phyloP scores from a whole-genome alignment of 2,797 vertebrate species.

The Dendrocincla fuliginosa region DNA sequence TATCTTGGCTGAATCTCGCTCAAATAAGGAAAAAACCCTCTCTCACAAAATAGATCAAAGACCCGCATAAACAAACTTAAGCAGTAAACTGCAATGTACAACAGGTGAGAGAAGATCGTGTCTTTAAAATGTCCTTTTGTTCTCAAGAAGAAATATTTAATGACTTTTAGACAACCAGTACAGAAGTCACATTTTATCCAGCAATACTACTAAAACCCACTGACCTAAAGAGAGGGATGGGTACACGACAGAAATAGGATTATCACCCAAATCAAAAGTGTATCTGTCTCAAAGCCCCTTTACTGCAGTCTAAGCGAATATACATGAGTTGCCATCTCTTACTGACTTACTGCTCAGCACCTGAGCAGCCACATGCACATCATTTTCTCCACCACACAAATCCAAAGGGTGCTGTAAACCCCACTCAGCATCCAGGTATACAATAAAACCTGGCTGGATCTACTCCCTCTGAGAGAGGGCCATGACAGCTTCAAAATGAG shows the following conservation, averaged over 20 bases:
- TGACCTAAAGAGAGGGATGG: not conserved
- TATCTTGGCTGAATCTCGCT: not conserved
- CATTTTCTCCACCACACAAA: not conserved
- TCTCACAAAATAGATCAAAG: not conserved
- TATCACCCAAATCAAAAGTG: not conserved
- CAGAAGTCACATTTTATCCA: not conserved
- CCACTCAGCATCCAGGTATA: not conserved
- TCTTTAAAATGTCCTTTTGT: not conserved
- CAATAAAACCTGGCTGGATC: not conserved
- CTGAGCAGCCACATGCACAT: not conserved
- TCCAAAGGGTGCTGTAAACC: not conserved
- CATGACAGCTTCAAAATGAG: not conserved
- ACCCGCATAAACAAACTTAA: not conserved
- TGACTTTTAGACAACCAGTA: not conserved
- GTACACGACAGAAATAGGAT: not conserved
- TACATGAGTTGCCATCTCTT: not conserved
- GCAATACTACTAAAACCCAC: not conserved
- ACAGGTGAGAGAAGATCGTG: not conserved
- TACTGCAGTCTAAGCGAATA: not conserved
- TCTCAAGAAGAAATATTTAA: not conserved
- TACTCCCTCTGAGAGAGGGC: not conserved
- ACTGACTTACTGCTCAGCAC: not conserved
- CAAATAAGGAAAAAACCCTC: rapidly evolving
- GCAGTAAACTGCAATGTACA: not conserved
- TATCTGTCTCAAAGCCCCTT: not conserved